Percentiles rank a stretch among this genome's conserved stretches.
Evolutionary conservation across 2,113 vertebrate species (phyloP).

Genomic region (Otocyon megalotis): DNA sequence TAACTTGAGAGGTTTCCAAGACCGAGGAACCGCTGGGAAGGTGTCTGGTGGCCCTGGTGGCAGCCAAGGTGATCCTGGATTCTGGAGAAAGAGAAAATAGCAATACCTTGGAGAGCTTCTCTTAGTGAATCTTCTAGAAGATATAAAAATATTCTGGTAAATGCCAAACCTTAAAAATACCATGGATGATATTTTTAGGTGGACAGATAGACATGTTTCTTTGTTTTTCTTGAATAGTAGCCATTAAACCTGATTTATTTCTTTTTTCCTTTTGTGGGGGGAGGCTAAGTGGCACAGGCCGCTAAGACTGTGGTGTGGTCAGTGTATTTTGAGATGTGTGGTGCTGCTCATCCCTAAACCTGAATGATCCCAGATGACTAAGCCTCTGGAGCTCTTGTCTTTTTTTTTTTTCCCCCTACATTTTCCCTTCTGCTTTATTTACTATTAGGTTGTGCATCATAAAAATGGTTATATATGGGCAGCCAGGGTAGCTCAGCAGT

Average conservation of each 20-base stretch:
- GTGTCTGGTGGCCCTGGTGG: not conserved
- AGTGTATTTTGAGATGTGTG: not conserved
- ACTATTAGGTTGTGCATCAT: not conserved
- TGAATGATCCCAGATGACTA: not conserved
- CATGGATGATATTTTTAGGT: not conserved
- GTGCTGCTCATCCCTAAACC: fast-evolving
- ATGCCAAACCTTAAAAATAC: conserved; percentile 1
- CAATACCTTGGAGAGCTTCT: not conserved
- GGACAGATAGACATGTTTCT: not conserved
- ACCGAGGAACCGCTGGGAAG: not conserved
- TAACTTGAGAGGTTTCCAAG: conserved; percentile 8
- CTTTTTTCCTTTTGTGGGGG: not conserved
- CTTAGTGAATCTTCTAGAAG: not conserved
- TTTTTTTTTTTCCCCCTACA: no score
- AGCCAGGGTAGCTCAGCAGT: no score
- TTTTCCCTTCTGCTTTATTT: not conserved
- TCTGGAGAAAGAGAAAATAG: not conserved
- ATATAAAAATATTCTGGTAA: not conserved
- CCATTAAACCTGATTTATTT: not conserved
- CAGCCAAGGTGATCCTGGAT: not conserved
- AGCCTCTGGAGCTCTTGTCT: not conserved
- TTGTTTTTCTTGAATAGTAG: not conserved
- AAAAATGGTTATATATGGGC: not conserved
- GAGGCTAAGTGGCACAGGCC: not conserved
- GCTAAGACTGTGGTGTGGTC: not conserved